Base-by-base conservation (phyloP, 2,888 invertebrate species). In the Acholoe squamosa region DNA sequence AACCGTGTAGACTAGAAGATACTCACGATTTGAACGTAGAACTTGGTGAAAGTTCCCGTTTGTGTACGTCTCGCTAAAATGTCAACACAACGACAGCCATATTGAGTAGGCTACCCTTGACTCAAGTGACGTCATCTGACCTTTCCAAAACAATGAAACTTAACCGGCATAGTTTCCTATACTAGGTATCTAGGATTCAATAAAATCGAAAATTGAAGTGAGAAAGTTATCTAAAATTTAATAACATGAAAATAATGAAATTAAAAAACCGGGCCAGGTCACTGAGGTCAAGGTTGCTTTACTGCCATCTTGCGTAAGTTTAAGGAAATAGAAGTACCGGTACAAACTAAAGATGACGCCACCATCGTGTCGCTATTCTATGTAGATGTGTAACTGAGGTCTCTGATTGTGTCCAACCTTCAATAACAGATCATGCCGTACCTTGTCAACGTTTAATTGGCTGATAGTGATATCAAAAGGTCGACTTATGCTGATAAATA, bases 1-100 rank as follows among this genome's bases (percentile, higher is more conserved):
- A 34, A 80, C 3, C 80, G 80, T 22, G n/a, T 22, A 43, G 5
- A 25, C 76, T 34, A 43, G 19, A 25, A 43, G 43, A 51, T 54
- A 90, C 90, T 52, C 34, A 77, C 76, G 54, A n/a, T 34, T 28
- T 43, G 31, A 51, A 7, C 34, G n/a, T 28, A 28, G 19, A 84
- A 90, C 80, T 90, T 25, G 77, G 28, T 54, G 31, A 84, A 33
- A 56, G 52, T 54, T 34, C 34, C 51, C 31, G 33, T 89, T 80
- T 80, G 77, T 54, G 80, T 80, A 80, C 90, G 54, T 43, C 80
- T 90, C 31, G 56, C 54, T 80, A 77, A 80, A 90, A 90, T 90
- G 90, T 90, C 90, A 90, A 90, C 90, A 90, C 84, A 90, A 90
- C 90, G 84, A 90, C 90, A n/a, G 90, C 90, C 90, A 90, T 90